Evolutionary conservation across 2,888 invertebrate genomes (phyloP).

Genomic region (Scaptomyza cyrtandrae): DNA sequence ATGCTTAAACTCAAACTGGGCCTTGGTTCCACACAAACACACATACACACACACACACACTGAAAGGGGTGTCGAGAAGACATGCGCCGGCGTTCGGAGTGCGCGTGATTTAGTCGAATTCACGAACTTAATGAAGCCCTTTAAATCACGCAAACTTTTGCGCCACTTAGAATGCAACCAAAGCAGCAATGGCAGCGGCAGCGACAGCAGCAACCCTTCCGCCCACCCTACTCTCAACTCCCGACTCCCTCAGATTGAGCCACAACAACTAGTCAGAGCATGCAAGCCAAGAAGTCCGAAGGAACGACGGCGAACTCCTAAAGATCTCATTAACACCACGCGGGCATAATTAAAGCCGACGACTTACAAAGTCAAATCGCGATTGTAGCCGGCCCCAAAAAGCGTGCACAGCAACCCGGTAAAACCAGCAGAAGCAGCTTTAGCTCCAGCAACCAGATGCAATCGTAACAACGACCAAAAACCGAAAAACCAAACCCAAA

Average conservation of each 20-base stretch:
- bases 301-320: slow-evolving; percentile 58
- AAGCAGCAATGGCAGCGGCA: background rate
- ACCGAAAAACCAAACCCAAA: slow-evolving; percentile 11
- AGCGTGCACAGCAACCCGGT: slow-evolving; percentile 58
- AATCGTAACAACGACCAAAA: slow-evolving; percentile 64
- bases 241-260: slow-evolving; percentile 57
- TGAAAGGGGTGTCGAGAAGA: slow-evolving; percentile 68
- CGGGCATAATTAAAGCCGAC: slow-evolving; percentile 83
- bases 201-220: background rate
- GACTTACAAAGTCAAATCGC: slow-evolving; percentile 80
- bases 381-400: slow-evolving; percentile 66
- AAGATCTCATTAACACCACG: slow-evolving; percentile 84
- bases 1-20: slow-evolving; percentile 54
- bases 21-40: background rate
- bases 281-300: slow-evolving; percentile 22
- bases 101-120: slow-evolving; percentile 85
- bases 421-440: slow-evolving; percentile 22
- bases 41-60: background rate
- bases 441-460: slow-evolving; percentile 49
- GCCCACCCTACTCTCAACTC: background rate
- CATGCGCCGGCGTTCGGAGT: slow-evolving; percentile 70
- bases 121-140: slow-evolving; percentile 85
- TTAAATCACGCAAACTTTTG: slow-evolving; percentile 84
- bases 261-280: slow-evolving; percentile 75
- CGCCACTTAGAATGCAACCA: slow-evolving; percentile 73